Conservation (phyloP, 2,797 vertebrate species). For the Pseudochirops cupreus region DNA sequence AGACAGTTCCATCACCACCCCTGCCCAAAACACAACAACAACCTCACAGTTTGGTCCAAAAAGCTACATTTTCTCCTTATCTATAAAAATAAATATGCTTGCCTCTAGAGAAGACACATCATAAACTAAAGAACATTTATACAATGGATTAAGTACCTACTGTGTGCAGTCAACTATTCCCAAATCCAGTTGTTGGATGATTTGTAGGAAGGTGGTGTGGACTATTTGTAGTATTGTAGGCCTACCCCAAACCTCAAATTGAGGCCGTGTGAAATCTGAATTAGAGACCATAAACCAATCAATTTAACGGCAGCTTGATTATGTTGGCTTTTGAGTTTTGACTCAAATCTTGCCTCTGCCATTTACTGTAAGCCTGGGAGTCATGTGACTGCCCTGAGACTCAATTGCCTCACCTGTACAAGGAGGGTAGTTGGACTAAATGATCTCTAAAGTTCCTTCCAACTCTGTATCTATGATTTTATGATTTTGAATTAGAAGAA, state of each 20-base stretch:
- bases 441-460: not conserved
- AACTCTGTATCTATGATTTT: not conserved
- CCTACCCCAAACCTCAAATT: not conserved
- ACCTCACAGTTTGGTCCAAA: not conserved
- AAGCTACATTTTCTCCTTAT: not conserved
- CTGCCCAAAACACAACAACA: not conserved
- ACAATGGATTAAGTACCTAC: not conserved
- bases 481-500: slow-evolving; percentile 22
- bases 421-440: not conserved
- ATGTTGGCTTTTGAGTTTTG: not conserved
- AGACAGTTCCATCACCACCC: not conserved
- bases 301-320: slow-evolving; percentile 16
- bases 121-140: not conserved
- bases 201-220: not conserved
- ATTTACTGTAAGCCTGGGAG: not conserved
- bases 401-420: not conserved
- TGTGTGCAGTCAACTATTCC: not conserved
- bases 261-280: not conserved
- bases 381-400: not conserved
- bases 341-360: not conserved
- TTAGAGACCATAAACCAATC: not conserved
- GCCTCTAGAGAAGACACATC: not conserved
- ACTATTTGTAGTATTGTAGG: not conserved
- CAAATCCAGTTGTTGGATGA: not conserved
- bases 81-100: not conserved